A percentile compares a stretch with the other conserved stretches of the same genome.
Conservation (phyloP, 2,888 invertebrate species). For the Trypoxylon attenuatum region DNA sequence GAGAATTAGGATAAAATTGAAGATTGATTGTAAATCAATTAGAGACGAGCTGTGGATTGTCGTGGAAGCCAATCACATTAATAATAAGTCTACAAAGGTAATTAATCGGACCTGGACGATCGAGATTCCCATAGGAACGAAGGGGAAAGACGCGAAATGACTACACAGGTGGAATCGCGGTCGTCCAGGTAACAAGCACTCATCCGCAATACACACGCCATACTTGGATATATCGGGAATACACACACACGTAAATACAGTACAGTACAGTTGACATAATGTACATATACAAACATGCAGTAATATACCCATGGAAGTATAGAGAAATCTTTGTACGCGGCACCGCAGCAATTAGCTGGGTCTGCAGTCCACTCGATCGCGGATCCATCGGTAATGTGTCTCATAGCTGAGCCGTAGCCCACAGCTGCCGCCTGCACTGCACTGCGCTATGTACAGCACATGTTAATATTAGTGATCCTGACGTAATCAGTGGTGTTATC, state of each 20-base stretch:
- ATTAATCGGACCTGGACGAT: conserved; percentile 4
- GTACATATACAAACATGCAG: conserved; percentile 73
- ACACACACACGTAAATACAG: conserved; percentile 72
- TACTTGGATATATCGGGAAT: conserved; percentile 68
- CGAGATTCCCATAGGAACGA: background rate
- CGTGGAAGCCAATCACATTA: no score
- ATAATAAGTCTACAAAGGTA: background rate
- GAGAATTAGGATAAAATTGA: no score
- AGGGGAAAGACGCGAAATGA: no score
- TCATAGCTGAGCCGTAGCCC: conserved; percentile 72
- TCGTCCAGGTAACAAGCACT: conserved; percentile 29
- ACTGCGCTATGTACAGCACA: conserved; percentile 74
- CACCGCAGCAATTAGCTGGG: conserved; percentile 57
- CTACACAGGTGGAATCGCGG: background rate
- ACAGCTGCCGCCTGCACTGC: conserved; percentile 74
- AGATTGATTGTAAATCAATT: no score
- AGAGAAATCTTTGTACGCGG: conserved; percentile 48
- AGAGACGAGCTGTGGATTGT: no score
- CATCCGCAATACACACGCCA: conserved; percentile 55
- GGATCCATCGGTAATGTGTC: conserved; percentile 62
- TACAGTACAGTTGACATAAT: conserved; percentile 69
- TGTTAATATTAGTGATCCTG: conserved; percentile 64
- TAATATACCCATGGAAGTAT: conserved; percentile 52
- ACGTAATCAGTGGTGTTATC: conserved; percentile 62
- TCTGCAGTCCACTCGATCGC: conserved; percentile 67